phyloP scores from a whole-genome alignment of 2,888 invertebrate species.

The Eristalis arbustorum region DNA sequence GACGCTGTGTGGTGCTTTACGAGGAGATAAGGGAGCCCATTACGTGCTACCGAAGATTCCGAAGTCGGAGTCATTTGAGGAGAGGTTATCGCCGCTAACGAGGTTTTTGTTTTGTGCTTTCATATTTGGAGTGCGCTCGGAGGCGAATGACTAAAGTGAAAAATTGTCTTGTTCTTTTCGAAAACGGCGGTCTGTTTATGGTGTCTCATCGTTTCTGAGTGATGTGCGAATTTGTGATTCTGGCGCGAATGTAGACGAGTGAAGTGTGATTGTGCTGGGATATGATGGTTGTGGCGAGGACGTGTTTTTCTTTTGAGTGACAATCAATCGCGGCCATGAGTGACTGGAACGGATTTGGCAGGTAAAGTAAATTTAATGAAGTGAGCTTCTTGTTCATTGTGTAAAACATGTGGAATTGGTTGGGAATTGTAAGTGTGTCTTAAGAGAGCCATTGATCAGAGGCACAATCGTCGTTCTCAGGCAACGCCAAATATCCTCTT shows the following conservation, averaged over 20 bases:
- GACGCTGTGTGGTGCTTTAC: constrained; percentile 10
- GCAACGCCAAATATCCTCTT: too few relatives aligned
- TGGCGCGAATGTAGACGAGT: background rate
- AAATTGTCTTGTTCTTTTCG: background rate
- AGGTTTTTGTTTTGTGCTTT: constrained; percentile 5
- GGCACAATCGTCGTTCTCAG: too few relatives aligned
- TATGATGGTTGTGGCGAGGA: background rate
- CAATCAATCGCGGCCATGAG: background rate
- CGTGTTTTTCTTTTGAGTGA: background rate
- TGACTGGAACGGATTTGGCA: background rate
- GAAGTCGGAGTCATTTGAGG: constrained; percentile 5
- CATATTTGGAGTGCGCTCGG: background rate
- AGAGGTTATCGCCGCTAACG: constrained; percentile 51
- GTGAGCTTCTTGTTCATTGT: too few relatives aligned
- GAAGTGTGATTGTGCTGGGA: background rate
- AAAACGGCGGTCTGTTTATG: background rate
- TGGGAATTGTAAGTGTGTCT: too few relatives aligned
- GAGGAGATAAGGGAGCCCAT: constrained; percentile 50
- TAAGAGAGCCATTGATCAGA: too few relatives aligned
- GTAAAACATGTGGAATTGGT: too few relatives aligned
- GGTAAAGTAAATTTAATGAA: background rate
- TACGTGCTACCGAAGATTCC: constrained; percentile 4
- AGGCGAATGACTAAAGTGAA: background rate
- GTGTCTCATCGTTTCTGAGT: background rate
- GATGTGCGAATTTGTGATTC: background rate